Evolutionary conservation across 2,797 vertebrate species (phyloP).

Genomic region (Oophaga sylvatica): DNA sequence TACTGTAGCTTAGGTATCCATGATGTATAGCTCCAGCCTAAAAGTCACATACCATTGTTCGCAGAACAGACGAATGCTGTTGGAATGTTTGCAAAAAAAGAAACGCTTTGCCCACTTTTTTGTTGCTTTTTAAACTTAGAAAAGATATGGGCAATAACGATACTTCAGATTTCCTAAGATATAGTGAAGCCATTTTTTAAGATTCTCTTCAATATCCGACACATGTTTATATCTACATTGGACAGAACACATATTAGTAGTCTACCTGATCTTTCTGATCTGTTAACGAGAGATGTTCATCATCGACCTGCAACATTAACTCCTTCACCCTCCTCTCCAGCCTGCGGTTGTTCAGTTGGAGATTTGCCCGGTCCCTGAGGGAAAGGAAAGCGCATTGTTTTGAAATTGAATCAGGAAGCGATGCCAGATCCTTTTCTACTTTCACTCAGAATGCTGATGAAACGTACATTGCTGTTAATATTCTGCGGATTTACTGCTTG

Average conservation of each 20-base stretch:
- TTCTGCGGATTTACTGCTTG: constrained; percentile 20
- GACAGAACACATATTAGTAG: background rate
- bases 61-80: too few species aligned
- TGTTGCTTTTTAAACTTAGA: too few species aligned
- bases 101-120: too few species aligned
- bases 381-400: constrained; percentile 45
- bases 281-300: constrained; percentile 88
- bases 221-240: background rate
- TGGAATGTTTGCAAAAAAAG: too few species aligned
- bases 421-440: constrained; percentile 14
- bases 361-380: constrained; percentile 87
- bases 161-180: too few species aligned
- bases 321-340: constrained; percentile 96
- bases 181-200: background rate
- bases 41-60: too few species aligned
- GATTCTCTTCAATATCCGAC: background rate
- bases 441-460: constrained; percentile 51
- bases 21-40: too few species aligned
- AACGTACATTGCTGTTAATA: constrained; percentile 39
- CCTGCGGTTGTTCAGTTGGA: constrained; percentile 89
- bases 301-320: constrained; percentile 93
- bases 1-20: too few species aligned
- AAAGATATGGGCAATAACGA: too few species aligned
- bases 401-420: constrained; percentile 36
- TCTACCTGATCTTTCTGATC: constrained; percentile 96